Conservation (phyloP, 1,140 invertebrate genomes). For the Psilanteris sp. region DNA sequence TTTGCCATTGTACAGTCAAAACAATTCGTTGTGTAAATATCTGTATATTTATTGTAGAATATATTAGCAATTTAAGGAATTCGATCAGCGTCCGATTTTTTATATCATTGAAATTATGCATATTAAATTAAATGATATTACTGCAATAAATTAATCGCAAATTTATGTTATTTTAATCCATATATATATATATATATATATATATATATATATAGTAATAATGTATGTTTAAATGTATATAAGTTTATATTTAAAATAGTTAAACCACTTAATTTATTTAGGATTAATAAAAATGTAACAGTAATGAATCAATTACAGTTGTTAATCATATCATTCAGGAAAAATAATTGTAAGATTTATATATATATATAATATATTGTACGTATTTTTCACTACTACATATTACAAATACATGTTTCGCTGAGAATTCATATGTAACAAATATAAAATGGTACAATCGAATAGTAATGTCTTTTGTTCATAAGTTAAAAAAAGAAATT, state of each 20-base stretch:
- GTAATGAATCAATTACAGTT: too few relatives aligned
- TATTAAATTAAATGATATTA: too few relatives aligned
- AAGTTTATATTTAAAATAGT: too few relatives aligned
- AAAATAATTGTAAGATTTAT: conserved; percentile 11
- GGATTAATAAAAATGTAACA: too few relatives aligned
- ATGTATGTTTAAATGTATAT: too few relatives aligned
- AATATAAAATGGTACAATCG: conserved; percentile 8
- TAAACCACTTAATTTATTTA: too few relatives aligned
- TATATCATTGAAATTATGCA: too few relatives aligned
- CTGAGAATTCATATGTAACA: conserved; percentile 1
- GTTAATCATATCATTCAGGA: not conserved
- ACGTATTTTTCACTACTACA: conserved; percentile 15
- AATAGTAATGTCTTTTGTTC: too few relatives aligned
- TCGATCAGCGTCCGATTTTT: not conserved
- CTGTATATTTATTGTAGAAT: conserved; percentile 30
- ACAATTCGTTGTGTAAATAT: conserved; percentile 21
- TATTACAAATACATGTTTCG: conserved; percentile 13
- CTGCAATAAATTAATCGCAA: conserved; percentile 5
- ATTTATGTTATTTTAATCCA: too few relatives aligned
- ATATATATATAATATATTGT: conserved; percentile 37
- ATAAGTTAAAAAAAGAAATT: too few relatives aligned
- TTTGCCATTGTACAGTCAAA: not conserved
- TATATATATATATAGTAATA: too few relatives aligned
- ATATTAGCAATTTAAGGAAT: conserved; percentile 13
- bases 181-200: too few relatives aligned